Base-by-base conservation (phyloP, 2,888 invertebrate genomes). In the Pterostichus madidus region DNA sequence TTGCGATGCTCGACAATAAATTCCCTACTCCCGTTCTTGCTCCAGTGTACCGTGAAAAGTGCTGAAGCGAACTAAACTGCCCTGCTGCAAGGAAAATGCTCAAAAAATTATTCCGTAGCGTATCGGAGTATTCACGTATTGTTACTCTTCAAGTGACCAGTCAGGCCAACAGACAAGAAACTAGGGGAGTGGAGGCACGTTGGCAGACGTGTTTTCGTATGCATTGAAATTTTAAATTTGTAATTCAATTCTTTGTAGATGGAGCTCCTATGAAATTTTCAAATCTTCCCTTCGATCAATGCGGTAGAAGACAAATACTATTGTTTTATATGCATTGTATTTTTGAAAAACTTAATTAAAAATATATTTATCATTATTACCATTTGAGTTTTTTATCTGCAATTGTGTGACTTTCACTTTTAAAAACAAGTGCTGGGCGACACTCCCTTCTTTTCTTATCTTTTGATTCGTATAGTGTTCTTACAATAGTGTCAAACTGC, bases 1-100 rank as follows among this genome's bases (percentile, higher is more conserved):
- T 75, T 81, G 81, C 75, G 61, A 81, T 75, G 73, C 44, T 78
- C 44, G 13, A 80, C 71, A 75, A 75, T 81, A 81, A 81, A 81
- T 81, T 75, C 46, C 24, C 39, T 39, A 5, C 35, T 59, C 64
- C 39, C 31, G 15, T 32, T 64, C 64, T 35, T 64, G 13, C 64
- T 64, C 73, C 52, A 46, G 10, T 59, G 8, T 53, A 46, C 44
- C 81, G 75, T 81, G 46, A 73, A 71, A 53, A 78, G 53, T 10
- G 71, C 68, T 46, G 15, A 10, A 71, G 17, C 68, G 68, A 44
- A 15, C 68, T 56, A 56, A 56, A 71, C 44, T 71, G 24, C 24
- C 24, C 24, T 24, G 24, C 24, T 24, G 44, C 44, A 71, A 46
- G 35, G 80, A 77, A 77, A 7, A 56, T 52, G 59, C 49, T 49